Base-by-base conservation (phyloP, 1,140 invertebrate species). In the Temnothorax curvispinosus region DNA sequence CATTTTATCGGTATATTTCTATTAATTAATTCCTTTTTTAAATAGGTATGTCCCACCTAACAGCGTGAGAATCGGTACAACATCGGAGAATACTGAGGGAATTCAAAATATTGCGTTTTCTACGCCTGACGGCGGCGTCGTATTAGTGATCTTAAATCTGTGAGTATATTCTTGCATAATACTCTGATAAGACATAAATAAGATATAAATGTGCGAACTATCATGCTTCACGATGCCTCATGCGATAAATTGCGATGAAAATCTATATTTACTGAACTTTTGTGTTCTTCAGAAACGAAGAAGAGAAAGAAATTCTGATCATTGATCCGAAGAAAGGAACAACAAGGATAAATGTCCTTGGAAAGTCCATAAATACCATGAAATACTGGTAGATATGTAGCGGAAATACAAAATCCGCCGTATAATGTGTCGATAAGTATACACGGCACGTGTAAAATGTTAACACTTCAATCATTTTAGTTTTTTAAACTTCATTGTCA, bases 141-240 rank as follows among this genome's bases (percentile, higher is more conserved):
- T 47, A 21, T 47, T 84, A 21, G 71, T 84, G 9, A 76, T 76
- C 0, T 62, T 84, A 84, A 84, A 84, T 75, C 3, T 50, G 81
- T 84, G 15, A 84, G 81, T 76, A 47, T 41, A 32, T 38, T 4
- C 13, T 50, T 35, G 6, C 11, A 54, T n/a, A 77, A 35, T 38
- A 38, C 8, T 50, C 1, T 47, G 2, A 74, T 38, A 62, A 76
- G 0, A 47, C 1, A 47, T n/a, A 54, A 54, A 18, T 54, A 54
- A n/a, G 9, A 54, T 15, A 32, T 3, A 77, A 44, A 44, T 32
- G 11, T 15, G 38, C 9, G 3, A 50, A 80, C 35, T 56, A 35
- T 5, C 2, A 6, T 21, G 0, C 15, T 41, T n/a, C 35, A 52
- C 27, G 21, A 65, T 52, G 27, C 13, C 38, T 50, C 2, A 3